Evolutionary conservation across 2,797 vertebrate genomes (phyloP).

Genomic region (Varecia variegata): DNA sequence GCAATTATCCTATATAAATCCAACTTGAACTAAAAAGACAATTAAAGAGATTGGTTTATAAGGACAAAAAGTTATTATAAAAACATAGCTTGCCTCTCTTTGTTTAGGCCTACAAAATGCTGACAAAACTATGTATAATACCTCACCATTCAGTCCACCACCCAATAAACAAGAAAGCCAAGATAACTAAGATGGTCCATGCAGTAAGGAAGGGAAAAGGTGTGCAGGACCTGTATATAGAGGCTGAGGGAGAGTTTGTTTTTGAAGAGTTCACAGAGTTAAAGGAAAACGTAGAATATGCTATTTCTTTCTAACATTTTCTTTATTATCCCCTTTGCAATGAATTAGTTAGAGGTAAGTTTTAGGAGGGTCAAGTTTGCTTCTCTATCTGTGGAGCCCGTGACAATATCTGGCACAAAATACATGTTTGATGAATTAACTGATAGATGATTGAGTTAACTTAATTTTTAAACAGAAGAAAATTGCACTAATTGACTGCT

Average conservation of each 20-base stretch:
- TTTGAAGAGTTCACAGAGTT: neutral
- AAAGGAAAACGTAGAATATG: neutral
- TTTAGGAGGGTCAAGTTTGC: neutral
- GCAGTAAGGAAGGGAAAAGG: neutral
- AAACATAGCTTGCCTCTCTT: neutral
- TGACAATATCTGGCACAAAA: neutral
- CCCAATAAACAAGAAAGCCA: neutral
- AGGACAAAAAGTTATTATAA: conserved; percentile 30
- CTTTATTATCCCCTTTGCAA: neutral
- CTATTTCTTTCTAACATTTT: neutral
- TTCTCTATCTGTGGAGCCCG: neutral
- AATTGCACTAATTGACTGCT: neutral
- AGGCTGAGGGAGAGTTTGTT: neutral
- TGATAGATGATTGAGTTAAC: neutral
- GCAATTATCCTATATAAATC: conserved; percentile 33
- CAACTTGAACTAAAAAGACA: conserved; percentile 19
- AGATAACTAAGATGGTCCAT: neutral
- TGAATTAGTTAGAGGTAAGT: neutral
- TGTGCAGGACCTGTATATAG: neutral
- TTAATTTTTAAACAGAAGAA: conserved; percentile 24
- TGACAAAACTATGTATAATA: neutral
- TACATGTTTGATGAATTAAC: neutral
- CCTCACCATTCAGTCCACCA: neutral
- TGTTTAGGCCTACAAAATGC: neutral
- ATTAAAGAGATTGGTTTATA: conserved; percentile 14